Conservation (phyloP, 2,888 invertebrate species). For the Penaeus monodon region DNA sequence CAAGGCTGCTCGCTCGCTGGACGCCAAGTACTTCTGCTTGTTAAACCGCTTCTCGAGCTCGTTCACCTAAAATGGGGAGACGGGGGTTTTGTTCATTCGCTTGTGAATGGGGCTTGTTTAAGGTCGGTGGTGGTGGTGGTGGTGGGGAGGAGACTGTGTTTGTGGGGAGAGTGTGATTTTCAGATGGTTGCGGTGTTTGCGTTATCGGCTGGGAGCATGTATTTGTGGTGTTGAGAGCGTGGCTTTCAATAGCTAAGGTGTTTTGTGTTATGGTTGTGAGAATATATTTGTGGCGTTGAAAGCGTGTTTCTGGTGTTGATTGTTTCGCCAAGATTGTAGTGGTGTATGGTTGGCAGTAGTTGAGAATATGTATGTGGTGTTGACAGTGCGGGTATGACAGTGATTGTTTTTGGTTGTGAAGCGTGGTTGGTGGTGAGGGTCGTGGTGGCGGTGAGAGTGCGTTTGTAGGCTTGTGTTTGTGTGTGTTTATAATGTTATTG, state of each 20-base stretch:
- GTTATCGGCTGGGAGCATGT: too few relatives aligned
- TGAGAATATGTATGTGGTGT: too few relatives aligned
- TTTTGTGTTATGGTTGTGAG: too few relatives aligned
- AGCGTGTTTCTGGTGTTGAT: too few relatives aligned
- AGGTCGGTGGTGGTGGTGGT: not conserved
- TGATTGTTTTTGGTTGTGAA: not conserved
- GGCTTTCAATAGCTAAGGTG: too few relatives aligned
- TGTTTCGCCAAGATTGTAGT: too few relatives aligned
- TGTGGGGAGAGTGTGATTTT: not conserved
- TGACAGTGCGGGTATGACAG: too few relatives aligned
- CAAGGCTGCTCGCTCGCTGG: constrained; percentile 93
- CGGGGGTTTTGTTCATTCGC: not conserved
- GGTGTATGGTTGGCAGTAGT: too few relatives aligned
- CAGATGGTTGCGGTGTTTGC: not conserved
- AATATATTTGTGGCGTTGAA: too few relatives aligned
- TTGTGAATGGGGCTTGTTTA: not conserved
- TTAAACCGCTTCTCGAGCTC: constrained; percentile 97
- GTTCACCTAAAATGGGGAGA: constrained; percentile 76
- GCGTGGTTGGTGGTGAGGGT: not conserved
- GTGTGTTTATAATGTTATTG: not conserved
- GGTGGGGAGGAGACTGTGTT: not conserved
- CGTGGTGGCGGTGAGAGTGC: not conserved
- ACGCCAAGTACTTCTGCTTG: constrained; percentile 98
- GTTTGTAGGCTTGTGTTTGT: not conserved
- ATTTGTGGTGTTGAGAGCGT: too few relatives aligned